These are phyloP conservation scores for Caenorhabditis sp. DNA, from an alignment of 2,888 invertebrate genomes.

Conservation along the genomic window DNA sequence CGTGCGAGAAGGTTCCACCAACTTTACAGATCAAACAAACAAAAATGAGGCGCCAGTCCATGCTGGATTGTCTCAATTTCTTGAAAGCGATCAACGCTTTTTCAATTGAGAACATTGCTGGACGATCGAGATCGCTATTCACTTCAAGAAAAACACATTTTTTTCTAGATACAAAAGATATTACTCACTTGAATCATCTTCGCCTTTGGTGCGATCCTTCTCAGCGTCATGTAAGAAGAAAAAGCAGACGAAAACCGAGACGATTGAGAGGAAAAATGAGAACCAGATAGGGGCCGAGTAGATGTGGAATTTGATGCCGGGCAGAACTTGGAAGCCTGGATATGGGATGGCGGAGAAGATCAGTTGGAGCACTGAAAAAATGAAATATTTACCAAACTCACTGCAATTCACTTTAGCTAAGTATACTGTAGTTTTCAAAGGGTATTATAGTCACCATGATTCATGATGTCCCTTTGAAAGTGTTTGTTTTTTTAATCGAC, in stretches of 20 bases:
- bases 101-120: constrained; percentile 20
- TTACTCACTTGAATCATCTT: constrained; percentile 3
- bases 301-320: constrained; percentile 36
- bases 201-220: neutral
- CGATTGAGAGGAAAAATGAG: constrained; percentile 25
- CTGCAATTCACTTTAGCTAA: no score
- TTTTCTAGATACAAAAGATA: no score
- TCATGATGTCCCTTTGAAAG: no score
- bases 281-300: constrained; percentile 41
- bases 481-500: no score
- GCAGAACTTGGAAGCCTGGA: constrained; percentile 47
- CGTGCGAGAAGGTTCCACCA: constrained; percentile 35
- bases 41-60: constrained; percentile 29
- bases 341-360: constrained; percentile 48
- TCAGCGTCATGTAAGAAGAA: constrained; percentile 24
- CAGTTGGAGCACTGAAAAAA: constrained; percentile 44
- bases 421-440: no score
- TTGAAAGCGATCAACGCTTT: constrained; percentile 5
- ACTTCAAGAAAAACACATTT: constrained; percentile 11
- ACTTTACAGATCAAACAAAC: constrained; percentile 33
- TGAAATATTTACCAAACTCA: no score
- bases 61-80: neutral
- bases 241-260: constrained; percentile 18
- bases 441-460: no score
- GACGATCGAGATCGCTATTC: neutral